Evolutionary conservation across 2,797 vertebrate genomes (phyloP), one percentile per base, ranked within the genome.

Genomic region (Phataginus tetradactyla): DNA sequence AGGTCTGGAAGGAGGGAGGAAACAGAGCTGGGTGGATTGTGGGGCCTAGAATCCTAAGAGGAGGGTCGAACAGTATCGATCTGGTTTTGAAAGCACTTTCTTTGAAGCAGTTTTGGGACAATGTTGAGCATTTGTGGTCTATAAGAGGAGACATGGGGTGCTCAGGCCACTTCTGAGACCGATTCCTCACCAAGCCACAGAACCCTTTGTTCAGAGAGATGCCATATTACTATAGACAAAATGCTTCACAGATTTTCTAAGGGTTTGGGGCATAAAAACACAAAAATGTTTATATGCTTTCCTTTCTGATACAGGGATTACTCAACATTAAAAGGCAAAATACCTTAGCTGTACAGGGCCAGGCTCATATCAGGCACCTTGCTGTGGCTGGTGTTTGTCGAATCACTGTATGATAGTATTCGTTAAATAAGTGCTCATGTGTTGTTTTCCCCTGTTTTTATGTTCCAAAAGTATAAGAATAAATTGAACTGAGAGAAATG

Each of bases 71-170:
- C 39, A 71, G 32, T 37, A 95, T 92, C 1, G 6, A 94, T 77
- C 53, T 4, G 61, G 34, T 89, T 91, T 91, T 79, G 39, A 78
- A 92, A 93, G 90, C 93, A 86, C 49, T 93, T 89, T 75, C 72
- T 89, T 63, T 95, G 95, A 93, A 83, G 59, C 34, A 7, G 1
- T 68, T 7, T 77, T 29, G 55, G 64, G 64, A 68, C 23, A 34
- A 55, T 51, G 10, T 49, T 78, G 66, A 61, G 49, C 66, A 81
- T 49, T 91, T 66, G 27, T 13, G 17, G 18, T 71, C 74, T 61
- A 10, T 57, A 53, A 68, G 23, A 20, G 14, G 32, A 53, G n/a
- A 83, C 13, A 61, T 20, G 7, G 25, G 45, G 6, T 93, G n/a
- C 39, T 89, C 78, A 89, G 27, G 18, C n/a, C 90, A 64, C 55